These are phyloP conservation scores for Phyllopteryx taeniolatus DNA, from an alignment of 2,113 vertebrate species.

Conservation along the genomic window DNA sequence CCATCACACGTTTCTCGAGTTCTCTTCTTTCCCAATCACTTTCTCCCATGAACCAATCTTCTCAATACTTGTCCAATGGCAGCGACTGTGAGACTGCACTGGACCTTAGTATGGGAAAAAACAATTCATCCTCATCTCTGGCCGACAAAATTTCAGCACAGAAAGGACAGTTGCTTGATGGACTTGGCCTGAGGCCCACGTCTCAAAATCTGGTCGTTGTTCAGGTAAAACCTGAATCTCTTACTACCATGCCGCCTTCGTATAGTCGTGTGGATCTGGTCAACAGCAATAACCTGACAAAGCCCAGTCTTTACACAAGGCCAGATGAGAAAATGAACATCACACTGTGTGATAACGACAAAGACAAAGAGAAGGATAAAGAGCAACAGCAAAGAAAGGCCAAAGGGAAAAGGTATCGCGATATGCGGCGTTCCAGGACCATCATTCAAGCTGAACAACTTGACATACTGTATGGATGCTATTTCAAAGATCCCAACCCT, in stretches of 20 bases:
- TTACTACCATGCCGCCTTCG: conserved; percentile 44
- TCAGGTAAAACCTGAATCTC: conserved; percentile 73
- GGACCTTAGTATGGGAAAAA: conserved; percentile 76
- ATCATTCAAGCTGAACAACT: conserved; percentile 88
- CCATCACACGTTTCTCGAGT: conserved; percentile 60
- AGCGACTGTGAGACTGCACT: conserved; percentile 71
- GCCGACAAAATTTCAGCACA: conserved; percentile 63
- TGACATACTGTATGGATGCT: conserved; percentile 88
- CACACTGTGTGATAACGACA: conserved; percentile 55
- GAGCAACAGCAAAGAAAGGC: conserved; percentile 63
- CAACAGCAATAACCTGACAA: conserved; percentile 64
- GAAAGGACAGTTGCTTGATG: conserved; percentile 72
- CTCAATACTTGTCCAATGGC: conserved; percentile 66
- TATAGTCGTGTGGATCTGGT: conserved; percentile 54
- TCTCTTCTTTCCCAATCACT: conserved; percentile 61
- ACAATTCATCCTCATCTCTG: conserved; percentile 54
- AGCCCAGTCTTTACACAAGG: conserved; percentile 65
- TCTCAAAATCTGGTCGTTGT: conserved; percentile 73
- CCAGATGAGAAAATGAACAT: conserved; percentile 63
- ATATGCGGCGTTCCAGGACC: conserved; percentile 82
- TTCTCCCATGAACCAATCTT: conserved; percentile 52
- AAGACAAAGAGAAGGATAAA: conserved; percentile 51
- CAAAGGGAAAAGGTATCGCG: conserved; percentile 70
- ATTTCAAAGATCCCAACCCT: conserved; percentile 89
- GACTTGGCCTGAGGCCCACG: conserved; percentile 72